phyloP scores from a whole-genome alignment of 1,140 invertebrate species.

The Armadillidium nasatum region DNA sequence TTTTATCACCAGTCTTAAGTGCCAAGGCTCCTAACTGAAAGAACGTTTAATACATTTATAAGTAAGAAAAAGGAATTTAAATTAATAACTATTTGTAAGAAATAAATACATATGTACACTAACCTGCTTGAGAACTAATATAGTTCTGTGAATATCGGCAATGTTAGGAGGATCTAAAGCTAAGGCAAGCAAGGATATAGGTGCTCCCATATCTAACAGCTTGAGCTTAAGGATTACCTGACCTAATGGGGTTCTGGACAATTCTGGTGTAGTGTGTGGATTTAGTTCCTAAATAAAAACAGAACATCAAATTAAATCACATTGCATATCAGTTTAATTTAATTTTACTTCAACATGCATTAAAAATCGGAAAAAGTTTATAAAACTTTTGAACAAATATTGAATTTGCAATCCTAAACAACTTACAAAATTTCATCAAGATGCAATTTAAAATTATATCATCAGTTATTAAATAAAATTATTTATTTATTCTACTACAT shows the following conservation, averaged over 20 bases:
- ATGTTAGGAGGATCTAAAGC: slow-evolving; percentile 83
- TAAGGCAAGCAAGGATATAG: slow-evolving; percentile 71
- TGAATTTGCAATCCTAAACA: no score
- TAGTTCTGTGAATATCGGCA: slow-evolving; percentile 70
- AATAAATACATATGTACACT: not conserved
- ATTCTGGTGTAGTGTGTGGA: slow-evolving; percentile 60
- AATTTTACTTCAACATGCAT: no score
- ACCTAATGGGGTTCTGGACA: slow-evolving; percentile 73
- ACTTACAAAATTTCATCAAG: no score
- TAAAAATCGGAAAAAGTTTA: no score
- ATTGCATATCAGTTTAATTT: no score
- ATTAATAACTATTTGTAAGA: not conserved
- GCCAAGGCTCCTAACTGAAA: slow-evolving; percentile 36
- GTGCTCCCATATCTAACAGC: slow-evolving; percentile 74
- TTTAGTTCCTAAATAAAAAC: slow-evolving; percentile 20
- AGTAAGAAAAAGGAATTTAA: no score
- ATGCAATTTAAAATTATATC: no score
- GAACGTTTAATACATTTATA: no score
- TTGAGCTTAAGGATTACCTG: slow-evolving; percentile 79
- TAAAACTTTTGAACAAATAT: no score
- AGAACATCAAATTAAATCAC: no score
- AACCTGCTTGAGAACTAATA: slow-evolving; percentile 80
- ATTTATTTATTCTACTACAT: no score
- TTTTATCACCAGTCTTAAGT: slow-evolving; percentile 35
- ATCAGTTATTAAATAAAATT: no score